These are phyloP conservation scores for Pararge aegeria DNA, from an alignment of 1,140 invertebrate genomes.

Conservation along the genomic window DNA sequence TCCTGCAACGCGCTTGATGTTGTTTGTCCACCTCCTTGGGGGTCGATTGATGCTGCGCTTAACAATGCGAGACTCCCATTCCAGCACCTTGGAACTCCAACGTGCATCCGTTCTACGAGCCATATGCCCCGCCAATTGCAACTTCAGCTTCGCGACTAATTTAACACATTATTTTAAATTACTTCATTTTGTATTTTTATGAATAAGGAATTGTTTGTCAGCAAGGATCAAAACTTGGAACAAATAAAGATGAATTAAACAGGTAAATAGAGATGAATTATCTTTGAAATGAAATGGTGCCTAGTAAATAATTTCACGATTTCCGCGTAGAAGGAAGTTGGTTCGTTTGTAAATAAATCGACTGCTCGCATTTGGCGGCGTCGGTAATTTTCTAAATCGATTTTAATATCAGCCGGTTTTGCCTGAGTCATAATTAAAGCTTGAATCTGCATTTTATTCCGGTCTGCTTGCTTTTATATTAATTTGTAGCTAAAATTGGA, in stretches of 20 bases:
- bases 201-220: background rate
- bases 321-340: constrained; percentile 21
- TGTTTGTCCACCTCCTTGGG: no score
- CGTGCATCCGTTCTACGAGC: no score
- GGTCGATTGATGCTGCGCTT: no score
- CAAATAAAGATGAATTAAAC: background rate
- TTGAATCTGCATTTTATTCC: constrained; percentile 26
- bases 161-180: no score
- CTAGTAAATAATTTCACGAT: constrained; percentile 23
- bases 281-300: constrained; percentile 10
- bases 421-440: constrained; percentile 25
- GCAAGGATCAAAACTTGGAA: background rate
- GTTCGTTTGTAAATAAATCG: constrained; percentile 28
- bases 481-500: constrained; percentile 15
- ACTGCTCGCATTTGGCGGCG: constrained; percentile 13
- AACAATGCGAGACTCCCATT: no score
- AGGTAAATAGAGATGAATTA: constrained; percentile 4
- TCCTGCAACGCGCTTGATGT: no score
- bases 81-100: no score
- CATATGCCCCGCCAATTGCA: no score
- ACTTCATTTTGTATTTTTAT: no score
- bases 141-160: no score
- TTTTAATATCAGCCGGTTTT: constrained; percentile 28
- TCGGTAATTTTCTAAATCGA: constrained; percentile 30
- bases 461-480: constrained; percentile 17